A percentile compares a stretch with the other conserved stretches of the same genome.
Evolutionary conservation across 2,797 vertebrate species (phyloP).

Genomic region (Mastacembelus armatus): DNA sequence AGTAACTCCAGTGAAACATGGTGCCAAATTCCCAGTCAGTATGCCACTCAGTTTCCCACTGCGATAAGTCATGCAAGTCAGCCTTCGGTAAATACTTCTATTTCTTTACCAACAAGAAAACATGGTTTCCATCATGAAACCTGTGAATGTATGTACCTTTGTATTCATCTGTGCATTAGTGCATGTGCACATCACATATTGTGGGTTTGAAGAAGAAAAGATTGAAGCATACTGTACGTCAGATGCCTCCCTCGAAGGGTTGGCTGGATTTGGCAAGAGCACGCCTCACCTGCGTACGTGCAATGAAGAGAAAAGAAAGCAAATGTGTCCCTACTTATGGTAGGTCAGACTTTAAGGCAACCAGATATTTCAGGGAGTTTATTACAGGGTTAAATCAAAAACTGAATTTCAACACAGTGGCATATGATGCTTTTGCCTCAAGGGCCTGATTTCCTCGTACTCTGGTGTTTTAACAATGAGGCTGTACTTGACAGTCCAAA

Average conservation of each 20-base stretch:
- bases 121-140: not conserved
- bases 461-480: conserved; percentile 75
- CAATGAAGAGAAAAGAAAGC: conserved; percentile 54
- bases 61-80: conserved; percentile 9
- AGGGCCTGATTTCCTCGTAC: conserved; percentile 67
- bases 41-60: conserved; percentile 14
- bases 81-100: not conserved
- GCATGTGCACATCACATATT: not conserved
- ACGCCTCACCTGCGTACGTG: conserved; percentile 43
- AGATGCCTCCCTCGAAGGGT: conserved; percentile 61
- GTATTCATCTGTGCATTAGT: not conserved
- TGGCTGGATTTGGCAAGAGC: conserved; percentile 50
- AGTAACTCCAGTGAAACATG: conserved; percentile 6
- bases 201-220: conserved; percentile 23
- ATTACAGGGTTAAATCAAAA: conserved; percentile 58
- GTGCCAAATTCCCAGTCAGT: conserved; percentile 3
- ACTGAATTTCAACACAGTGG: conserved; percentile 64
- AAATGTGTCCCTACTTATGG: conserved; percentile 71
- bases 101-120: not conserved
- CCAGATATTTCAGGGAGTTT: conserved; percentile 47
- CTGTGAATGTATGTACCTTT: not conserved
- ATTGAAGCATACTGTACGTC: conserved; percentile 38
- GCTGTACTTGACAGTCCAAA: conserved; percentile 60
- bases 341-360: conserved; percentile 55
- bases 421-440: conserved; percentile 64